Percentiles rank a stretch among this genome's conserved stretches.
These are phyloP conservation scores for Ptilonorhynchus violaceus DNA, from an alignment of 2,113 vertebrate genomes.

Conservation along the genomic window DNA sequence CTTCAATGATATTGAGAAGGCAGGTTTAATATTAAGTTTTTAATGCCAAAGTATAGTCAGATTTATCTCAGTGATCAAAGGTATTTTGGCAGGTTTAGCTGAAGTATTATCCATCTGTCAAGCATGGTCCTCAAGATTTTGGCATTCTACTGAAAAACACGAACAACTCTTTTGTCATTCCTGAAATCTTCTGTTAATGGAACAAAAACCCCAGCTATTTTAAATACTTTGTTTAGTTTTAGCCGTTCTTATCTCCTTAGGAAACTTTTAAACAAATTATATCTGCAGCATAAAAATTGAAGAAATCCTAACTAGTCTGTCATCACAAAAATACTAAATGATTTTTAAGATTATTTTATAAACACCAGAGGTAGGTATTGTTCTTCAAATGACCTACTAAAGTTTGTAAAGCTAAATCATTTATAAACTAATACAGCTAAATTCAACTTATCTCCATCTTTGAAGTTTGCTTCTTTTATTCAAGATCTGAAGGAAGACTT, in stretches of 20 bases:
- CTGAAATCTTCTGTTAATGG: not conserved
- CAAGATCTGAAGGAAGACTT: constrained; percentile 17
- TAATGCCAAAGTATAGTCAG: not conserved
- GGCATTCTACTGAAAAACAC: not conserved
- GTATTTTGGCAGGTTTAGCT: not conserved
- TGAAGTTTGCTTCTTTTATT: constrained; percentile 26
- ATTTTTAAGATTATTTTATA: not conserved
- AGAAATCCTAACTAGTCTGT: not conserved
- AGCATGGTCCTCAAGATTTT: not conserved
- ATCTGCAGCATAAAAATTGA: not conserved
- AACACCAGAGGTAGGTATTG: not conserved
- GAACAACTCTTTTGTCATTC: not conserved
- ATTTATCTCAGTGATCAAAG: not conserved
- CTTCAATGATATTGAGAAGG: not conserved
- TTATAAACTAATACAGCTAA: constrained; percentile 1
- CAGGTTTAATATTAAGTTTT: not conserved
- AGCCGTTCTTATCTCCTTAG: not conserved
- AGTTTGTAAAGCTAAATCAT: constrained; percentile 26
- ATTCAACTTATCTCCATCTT: constrained; percentile 6
- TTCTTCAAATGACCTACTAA: constrained; percentile 38
- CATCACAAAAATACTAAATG: not conserved
- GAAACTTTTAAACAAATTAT: not conserved
- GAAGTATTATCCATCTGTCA: not conserved
- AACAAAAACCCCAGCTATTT: not conserved
- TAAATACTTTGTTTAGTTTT: not conserved